These are phyloP conservation scores for Chaetoderma sp. DNA, from an alignment of 2,888 invertebrate species.

Conservation along the genomic window DNA sequence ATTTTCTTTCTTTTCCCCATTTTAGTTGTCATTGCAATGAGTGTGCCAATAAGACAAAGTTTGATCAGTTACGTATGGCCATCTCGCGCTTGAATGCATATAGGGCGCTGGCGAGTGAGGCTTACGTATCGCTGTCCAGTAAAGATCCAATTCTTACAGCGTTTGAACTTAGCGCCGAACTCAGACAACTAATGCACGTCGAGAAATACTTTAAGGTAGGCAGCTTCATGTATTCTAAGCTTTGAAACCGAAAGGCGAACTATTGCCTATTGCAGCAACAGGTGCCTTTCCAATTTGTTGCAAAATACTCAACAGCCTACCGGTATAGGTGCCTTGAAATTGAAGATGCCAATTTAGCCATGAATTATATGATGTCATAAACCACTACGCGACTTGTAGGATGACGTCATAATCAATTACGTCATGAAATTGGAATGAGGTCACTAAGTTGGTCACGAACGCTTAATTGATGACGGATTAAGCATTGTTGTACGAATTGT, in stretches of 20 bases:
- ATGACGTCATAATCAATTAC: too few relatives aligned
- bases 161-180: conserved; percentile 60
- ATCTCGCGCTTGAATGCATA: conserved; percentile 66
- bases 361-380: too few relatives aligned
- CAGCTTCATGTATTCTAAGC: background rate
- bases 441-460: too few relatives aligned
- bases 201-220: conserved; percentile 67
- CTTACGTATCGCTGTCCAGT: conserved; percentile 65
- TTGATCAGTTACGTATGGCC: conserved; percentile 65
- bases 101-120: conserved; percentile 63
- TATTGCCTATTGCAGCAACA: background rate
- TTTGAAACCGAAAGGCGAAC: background rate
- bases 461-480: too few relatives aligned
- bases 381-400: too few relatives aligned
- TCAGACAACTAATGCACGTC: conserved; percentile 54
- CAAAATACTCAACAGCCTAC: too few relatives aligned
- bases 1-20: too few relatives aligned
- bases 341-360: background rate
- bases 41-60: conserved; percentile 59
- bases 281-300: too few relatives aligned
- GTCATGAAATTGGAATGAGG: too few relatives aligned
- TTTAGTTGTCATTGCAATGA: conserved; percentile 62
- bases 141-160: conserved; percentile 67
- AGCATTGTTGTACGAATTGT: too few relatives aligned
- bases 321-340: too few relatives aligned